phyloP scores from a whole-genome alignment of 2,888 invertebrate species.

The Andrena camellia region DNA sequence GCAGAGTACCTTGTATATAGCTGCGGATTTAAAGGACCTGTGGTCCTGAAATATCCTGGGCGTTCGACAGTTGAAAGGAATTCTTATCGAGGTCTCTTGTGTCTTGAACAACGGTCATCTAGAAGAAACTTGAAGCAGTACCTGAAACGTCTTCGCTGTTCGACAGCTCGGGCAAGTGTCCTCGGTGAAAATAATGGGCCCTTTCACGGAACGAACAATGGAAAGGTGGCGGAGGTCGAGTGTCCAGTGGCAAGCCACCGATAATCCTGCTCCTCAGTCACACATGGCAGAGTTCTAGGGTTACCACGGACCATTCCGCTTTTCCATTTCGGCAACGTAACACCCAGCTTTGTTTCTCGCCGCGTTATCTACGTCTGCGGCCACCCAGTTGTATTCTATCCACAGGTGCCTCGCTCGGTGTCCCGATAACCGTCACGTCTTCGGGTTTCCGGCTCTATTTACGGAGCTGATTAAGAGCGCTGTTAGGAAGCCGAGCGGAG shows the following conservation, averaged over 20 bases:
- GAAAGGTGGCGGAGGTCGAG: constrained; percentile 32
- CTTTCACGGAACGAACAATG: constrained; percentile 48
- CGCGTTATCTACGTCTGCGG: constrained; percentile 50
- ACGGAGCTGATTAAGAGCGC: not conserved
- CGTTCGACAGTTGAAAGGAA: constrained; percentile 10
- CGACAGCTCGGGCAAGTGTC: constrained; percentile 21
- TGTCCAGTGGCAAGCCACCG: constrained; percentile 49
- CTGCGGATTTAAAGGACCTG: too few species aligned
- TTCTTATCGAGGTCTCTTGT: not conserved
- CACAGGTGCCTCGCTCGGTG: constrained; percentile 38
- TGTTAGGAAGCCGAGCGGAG: not conserved
- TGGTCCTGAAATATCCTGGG: too few species aligned
- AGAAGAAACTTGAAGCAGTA: not conserved
- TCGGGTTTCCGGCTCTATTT: constrained; percentile 37
- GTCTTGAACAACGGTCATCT: not conserved
- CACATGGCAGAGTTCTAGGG: constrained; percentile 29
- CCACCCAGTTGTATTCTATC: constrained; percentile 42
- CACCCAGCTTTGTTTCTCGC: constrained; percentile 41
- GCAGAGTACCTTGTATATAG: too few species aligned
- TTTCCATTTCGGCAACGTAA: constrained; percentile 66
- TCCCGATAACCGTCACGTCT: constrained; percentile 33
- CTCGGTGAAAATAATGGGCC: constrained; percentile 38
- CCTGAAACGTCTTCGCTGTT: not conserved
- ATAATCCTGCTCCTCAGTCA: constrained; percentile 48
- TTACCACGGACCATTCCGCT: constrained; percentile 31